Percentiles rank a stretch among this genome's conserved stretches.
These are phyloP conservation scores for Zootermopsis nevadensis DNA, from an alignment of 2,888 invertebrate species.

Conservation along the genomic window DNA sequence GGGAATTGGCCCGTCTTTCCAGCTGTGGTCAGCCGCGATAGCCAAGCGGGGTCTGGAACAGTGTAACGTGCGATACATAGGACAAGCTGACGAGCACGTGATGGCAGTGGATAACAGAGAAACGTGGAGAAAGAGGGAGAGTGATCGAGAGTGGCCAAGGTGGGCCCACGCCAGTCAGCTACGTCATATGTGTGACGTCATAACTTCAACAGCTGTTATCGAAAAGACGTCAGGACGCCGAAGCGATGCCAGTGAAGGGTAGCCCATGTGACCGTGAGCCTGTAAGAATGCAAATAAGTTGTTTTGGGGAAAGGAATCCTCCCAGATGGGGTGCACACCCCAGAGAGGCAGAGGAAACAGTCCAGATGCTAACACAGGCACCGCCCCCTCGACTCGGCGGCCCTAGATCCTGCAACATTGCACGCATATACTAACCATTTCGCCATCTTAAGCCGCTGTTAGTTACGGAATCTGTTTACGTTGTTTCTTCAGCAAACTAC, in stretches of 20 bases:
- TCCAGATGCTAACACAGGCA: neutral
- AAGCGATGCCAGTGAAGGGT: neutral
- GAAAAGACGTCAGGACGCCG: neutral
- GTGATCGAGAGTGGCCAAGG: neutral
- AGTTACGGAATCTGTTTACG: neutral
- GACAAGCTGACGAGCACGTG: neutral
- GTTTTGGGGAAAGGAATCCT: neutral
- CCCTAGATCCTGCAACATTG: neutral
- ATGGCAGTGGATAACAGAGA: neutral
- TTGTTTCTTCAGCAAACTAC: too few species aligned
- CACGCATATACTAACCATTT: neutral
- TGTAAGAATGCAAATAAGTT: neutral
- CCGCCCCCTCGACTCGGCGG: neutral
- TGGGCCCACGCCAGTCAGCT: constrained; percentile 14
- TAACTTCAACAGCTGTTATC: neutral
- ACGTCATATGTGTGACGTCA: constrained; percentile 25
- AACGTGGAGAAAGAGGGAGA: neutral
- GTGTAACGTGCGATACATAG: neutral
- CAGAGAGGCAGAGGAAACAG: neutral
- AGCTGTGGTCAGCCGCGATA: neutral
- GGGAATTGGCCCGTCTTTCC: too few species aligned
- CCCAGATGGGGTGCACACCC: neutral
- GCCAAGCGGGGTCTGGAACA: neutral
- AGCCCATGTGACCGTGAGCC: neutral
- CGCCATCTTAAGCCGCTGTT: neutral